phyloP scores from a whole-genome alignment of 2,888 invertebrate genomes.

The Salpingus planirostris region DNA sequence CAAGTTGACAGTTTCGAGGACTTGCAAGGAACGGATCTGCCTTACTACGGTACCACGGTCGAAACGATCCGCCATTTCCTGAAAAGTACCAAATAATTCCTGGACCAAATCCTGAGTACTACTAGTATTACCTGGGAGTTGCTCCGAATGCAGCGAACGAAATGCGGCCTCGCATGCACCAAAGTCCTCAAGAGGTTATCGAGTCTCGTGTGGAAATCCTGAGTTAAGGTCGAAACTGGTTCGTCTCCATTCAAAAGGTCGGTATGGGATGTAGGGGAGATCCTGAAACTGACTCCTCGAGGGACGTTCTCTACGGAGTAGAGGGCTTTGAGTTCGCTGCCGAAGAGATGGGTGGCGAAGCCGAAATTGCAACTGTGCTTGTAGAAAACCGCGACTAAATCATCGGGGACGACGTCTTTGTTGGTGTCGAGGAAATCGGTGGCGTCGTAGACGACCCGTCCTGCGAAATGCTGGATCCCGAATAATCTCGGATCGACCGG shows the following conservation, averaged over 20 bases:
- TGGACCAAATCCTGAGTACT: no score
- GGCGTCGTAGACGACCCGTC: constrained; percentile 80
- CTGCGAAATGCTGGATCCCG: constrained; percentile 86
- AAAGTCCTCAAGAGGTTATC: constrained; percentile 86
- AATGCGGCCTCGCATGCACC: constrained; percentile 89
- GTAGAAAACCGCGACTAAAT: constrained; percentile 86
- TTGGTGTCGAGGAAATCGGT: constrained; percentile 86
- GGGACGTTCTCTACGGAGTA: constrained; percentile 67
- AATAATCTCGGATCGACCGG: constrained; percentile 73
- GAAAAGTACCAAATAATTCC: no score
- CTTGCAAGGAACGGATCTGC: constrained; percentile 77
- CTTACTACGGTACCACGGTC: constrained; percentile 76
- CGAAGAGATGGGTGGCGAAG: constrained; percentile 94
- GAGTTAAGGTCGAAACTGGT: constrained; percentile 81
- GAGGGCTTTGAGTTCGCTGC: constrained; percentile 79
- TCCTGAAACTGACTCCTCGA: constrained; percentile 72
- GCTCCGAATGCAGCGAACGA: constrained; percentile 86
- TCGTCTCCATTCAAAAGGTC: constrained; percentile 76
- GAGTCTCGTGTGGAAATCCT: constrained; percentile 90
- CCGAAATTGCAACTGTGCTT: constrained; percentile 90
- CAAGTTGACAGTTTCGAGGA: constrained; percentile 89
- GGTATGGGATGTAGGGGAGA: constrained; percentile 82
- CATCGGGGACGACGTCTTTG: constrained; percentile 85
- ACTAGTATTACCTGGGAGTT: no score
- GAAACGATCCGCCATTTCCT: constrained; percentile 73